Evolutionary conservation across 2,797 vertebrate genomes (phyloP).

Genomic region (Sparidentex hasta): DNA sequence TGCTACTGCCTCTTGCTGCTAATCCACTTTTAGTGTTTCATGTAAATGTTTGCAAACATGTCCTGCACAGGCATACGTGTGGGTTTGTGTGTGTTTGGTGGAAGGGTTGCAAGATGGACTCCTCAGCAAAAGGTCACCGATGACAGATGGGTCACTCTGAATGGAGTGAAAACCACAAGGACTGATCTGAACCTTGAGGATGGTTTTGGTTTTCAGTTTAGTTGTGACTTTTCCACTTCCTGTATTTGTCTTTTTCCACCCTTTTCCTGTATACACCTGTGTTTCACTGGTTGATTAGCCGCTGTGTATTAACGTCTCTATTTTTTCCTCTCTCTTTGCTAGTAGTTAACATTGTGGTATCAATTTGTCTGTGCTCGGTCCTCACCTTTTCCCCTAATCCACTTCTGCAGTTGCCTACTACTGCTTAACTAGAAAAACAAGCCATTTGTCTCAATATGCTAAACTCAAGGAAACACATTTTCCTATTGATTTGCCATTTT

Average conservation of each 20-base stretch:
- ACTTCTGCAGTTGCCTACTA: not conserved
- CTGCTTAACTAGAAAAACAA: not conserved
- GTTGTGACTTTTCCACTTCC: too few species aligned
- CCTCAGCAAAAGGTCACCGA: constrained; percentile 23
- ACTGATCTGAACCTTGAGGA: constrained; percentile 1
- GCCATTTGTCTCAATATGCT: not conserved
- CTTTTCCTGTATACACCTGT: too few species aligned
- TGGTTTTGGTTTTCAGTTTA: too few species aligned
- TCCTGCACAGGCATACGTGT: not conserved
- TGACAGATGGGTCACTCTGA: not conserved
- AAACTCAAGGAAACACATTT: not conserved
- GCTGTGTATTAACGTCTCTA: too few species aligned
- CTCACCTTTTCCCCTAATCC: too few species aligned
- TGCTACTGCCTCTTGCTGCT: not conserved
- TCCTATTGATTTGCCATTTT: not conserved
- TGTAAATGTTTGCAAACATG: not conserved
- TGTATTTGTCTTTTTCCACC: too few species aligned
- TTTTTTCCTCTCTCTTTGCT: too few species aligned
- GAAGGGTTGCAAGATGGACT: constrained; percentile 8
- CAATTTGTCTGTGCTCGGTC: too few species aligned
- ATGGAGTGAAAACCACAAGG: not conserved
- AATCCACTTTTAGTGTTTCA: not conserved
- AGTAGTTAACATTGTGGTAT: too few species aligned
- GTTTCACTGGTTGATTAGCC: too few species aligned
- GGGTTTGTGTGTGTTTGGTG: not conserved